phyloP scores from a whole-genome alignment of 1,140 invertebrate species.

The Hestina assimilis region DNA sequence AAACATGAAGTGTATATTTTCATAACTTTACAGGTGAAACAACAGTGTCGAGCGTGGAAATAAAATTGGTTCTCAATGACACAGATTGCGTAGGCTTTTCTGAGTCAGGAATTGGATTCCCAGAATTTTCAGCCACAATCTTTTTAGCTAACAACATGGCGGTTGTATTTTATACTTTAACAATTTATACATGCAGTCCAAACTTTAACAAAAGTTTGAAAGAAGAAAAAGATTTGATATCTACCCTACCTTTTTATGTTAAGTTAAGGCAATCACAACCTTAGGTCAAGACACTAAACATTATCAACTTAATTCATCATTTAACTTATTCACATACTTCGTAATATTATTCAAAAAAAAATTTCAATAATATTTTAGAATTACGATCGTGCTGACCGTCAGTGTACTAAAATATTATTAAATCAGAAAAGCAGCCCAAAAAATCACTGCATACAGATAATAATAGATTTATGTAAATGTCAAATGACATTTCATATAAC shows the following conservation, averaged over 20 bases:
- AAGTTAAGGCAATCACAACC: not conserved
- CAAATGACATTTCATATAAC: slow-evolving; percentile 6
- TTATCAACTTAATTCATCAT: not conserved
- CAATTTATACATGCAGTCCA: slow-evolving; percentile 36
- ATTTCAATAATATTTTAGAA: too few relatives aligned
- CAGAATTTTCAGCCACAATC: slow-evolving; percentile 42
- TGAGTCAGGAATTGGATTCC: slow-evolving; percentile 33
- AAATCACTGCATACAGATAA: not conserved
- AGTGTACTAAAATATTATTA: too few relatives aligned
- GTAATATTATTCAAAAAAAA: too few relatives aligned
- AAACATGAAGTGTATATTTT: too few relatives aligned
- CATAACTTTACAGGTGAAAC: slow-evolving; percentile 40
- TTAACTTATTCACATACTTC: too few relatives aligned
- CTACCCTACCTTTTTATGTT: slow-evolving; percentile 7
- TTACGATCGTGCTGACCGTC: too few relatives aligned
- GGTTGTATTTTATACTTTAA: slow-evolving; percentile 39
- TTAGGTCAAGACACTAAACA: too few relatives aligned
- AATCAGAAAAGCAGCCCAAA: too few relatives aligned
- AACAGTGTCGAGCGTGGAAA: slow-evolving; percentile 46
- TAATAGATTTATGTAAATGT: not conserved
- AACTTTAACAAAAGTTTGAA: not conserved
- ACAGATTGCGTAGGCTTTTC: slow-evolving; percentile 47
- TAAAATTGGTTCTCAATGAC: slow-evolving; percentile 48
- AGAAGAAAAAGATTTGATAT: not conserved
- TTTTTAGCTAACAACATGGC: slow-evolving; percentile 40